Evolutionary conservation across 2,113 vertebrate genomes (phyloP), one percentile per base, ranked within the genome.

Genomic region (Dascyllus trimaculatus): DNA sequence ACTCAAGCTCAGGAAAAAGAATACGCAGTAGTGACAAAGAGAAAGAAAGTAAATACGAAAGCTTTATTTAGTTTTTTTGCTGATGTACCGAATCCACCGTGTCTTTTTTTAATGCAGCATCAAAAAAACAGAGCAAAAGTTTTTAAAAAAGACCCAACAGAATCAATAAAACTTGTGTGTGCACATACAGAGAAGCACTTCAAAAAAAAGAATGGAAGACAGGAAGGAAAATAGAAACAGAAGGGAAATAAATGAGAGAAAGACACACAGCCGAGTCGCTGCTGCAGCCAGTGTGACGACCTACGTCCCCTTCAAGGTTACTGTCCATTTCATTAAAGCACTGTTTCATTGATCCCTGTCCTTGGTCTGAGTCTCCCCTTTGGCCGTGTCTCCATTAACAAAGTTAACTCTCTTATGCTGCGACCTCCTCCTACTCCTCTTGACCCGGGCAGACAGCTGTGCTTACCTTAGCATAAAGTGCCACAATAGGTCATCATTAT

Each of bases 401-500:
- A 90, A 92, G 84, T 94, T 94, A 95, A 91, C 78, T 85, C 80
- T 85, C 75, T 89, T 80, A 81, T 52, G 49, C 78, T 1, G 32
- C 68, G 78, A 93, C 92, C 91, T 86, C 80, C 67, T 81, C 69
- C 85, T 77, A 22, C 89, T 85, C 78, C 69, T 72, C 72, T 32
- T 83, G 91, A 90, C 89, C 87, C 40, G 43, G 66, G 79, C 70
- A 62, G 91, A 92, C 91, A 93, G 89, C 88, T 91, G 77, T 94
- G 94, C 93, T 94, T 94, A 94, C 93, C 92, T 94, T 91, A 85
- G 93, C 94, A 86, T 78, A 92, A 93, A 85, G 71, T 80, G 88
- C 86, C 89, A 87, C 84, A 63, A 45, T 76, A 91, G 93, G 93
- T 95, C 93, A 94, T 94, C 92, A 90, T 95, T 94, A 94, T 94